Evolutionary conservation across 1,140 invertebrate genomes (phyloP), one percentile per base, ranked within the genome.

Genomic region (Melipona quadrifasciata): DNA sequence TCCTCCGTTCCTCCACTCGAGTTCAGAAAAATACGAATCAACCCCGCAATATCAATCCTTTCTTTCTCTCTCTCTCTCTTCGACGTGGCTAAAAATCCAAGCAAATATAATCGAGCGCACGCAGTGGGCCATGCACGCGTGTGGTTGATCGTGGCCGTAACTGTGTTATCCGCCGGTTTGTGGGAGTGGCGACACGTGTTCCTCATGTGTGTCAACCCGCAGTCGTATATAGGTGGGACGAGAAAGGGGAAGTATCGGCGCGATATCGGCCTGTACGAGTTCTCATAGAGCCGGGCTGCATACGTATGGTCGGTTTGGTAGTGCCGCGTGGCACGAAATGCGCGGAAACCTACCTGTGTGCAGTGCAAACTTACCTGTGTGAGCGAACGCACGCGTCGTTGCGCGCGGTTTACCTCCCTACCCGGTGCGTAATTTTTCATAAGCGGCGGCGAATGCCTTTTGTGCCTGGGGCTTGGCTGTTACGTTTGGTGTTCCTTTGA

Each of bases 281-380:
- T 90, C 87, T 85, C 88, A 85, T 90, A 87, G 85, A 89, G 83
- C 82, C 82, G 90, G 89, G 80, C 85, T 92, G 93, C 93, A 93
- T 94, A 94, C 91, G 93, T 94, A 93, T 94, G 90, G 93, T 87
- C 81, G 86, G 84, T 91, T 94, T 92, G 88, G 85, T 80, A 91
- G 91, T 89, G 74, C 91, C 92, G 87, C 90, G 90, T 94, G 91
- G 91, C 89, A 92, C 87, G 84, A 93, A 93, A 85, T 92, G 86
- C 90, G 80, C 86, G 76, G 39, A 84, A 57, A 58, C 57, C 39
- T 8, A 64, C 24, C 11, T 53, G 53, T 68, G 31, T 16, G 16
- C 39, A 47, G 39, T 47, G 39, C 39, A 84, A 65, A 58, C 65
- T 31, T 31, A 55, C 24, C 16, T 53, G 39, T 68, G n/a, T 11